These are phyloP conservation scores for Oceanodroma tethys DNA, from an alignment of 2,113 vertebrate genomes.

Conservation along the genomic window DNA sequence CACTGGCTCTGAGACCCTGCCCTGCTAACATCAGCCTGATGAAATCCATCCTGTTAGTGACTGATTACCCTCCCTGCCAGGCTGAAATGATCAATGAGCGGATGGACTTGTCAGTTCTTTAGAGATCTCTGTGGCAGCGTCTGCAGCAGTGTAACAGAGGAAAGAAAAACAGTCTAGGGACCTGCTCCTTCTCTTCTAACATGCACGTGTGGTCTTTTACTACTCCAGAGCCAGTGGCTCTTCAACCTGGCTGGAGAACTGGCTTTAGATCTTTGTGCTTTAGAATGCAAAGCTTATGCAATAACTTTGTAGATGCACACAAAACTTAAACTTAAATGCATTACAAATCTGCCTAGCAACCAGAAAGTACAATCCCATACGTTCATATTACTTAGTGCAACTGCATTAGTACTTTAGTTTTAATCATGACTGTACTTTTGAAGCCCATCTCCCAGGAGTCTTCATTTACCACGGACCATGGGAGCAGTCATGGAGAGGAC, in stretches of 20 bases:
- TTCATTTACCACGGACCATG: neutral
- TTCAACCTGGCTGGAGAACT: neutral
- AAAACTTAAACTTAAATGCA: neutral
- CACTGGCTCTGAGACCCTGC: slow-evolving; percentile 3
- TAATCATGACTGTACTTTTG: neutral
- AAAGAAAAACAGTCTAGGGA: neutral
- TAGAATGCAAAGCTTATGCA: neutral
- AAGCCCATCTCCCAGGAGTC: neutral
- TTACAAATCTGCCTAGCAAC: neutral
- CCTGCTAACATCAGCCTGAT: neutral
- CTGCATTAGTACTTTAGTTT: neutral
- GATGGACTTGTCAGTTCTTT: neutral
- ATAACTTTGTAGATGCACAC: neutral
- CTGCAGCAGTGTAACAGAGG: neutral
- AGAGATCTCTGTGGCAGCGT: neutral
- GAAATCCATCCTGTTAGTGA: neutral
- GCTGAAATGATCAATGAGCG: neutral
- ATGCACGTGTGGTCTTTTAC: neutral
- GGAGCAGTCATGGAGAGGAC: neutral
- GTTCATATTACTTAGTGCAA: neutral
- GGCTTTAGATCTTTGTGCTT: neutral
- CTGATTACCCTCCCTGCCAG: neutral
- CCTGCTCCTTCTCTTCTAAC: neutral
- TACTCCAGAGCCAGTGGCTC: neutral
- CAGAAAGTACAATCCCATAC: rapidly evolving